phyloP scores from a whole-genome alignment of 2,888 invertebrate genomes.

The Limnephilus marmoratus region DNA sequence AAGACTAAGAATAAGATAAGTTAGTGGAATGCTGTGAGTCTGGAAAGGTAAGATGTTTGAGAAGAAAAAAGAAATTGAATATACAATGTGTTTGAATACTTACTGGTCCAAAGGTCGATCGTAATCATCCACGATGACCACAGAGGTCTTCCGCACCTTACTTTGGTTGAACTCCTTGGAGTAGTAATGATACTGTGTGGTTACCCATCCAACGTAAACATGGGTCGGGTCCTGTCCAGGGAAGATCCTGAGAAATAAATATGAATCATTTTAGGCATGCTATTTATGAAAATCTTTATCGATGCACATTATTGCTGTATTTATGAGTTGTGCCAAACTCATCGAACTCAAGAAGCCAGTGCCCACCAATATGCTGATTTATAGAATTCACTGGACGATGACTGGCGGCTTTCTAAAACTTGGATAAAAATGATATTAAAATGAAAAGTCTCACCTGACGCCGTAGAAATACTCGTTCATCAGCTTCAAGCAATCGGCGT shows the following conservation, averaged over 20 bases:
- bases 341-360: no score
- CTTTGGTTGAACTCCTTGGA: slow-evolving; percentile 94
- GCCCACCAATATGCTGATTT: no score
- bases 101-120: slow-evolving; percentile 87
- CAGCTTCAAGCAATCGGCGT: slow-evolving; percentile 89
- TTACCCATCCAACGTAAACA: slow-evolving; percentile 99
- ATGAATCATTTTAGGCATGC: not conserved
- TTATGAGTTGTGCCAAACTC: no score
- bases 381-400: no score
- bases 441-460: slow-evolving; percentile 71
- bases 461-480: slow-evolving; percentile 99
- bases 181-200: slow-evolving; percentile 96
- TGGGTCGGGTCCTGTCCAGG: slow-evolving; percentile 97
- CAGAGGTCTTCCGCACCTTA: slow-evolving; percentile 89
- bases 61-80: not conserved
- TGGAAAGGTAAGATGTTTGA: not conserved
- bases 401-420: no score
- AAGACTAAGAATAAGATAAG: not conserved
- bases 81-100: slow-evolving; percentile 65
- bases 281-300: no score
- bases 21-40: not conserved
- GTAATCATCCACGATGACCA: slow-evolving; percentile 88
- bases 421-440: no score
- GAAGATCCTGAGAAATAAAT: slow-evolving; percentile 81
- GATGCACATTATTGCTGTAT: no score